Evolutionary conservation across 2,113 vertebrate genomes (phyloP), one percentile per base, ranked within the genome.

Genomic region (Barbus barbus): DNA sequence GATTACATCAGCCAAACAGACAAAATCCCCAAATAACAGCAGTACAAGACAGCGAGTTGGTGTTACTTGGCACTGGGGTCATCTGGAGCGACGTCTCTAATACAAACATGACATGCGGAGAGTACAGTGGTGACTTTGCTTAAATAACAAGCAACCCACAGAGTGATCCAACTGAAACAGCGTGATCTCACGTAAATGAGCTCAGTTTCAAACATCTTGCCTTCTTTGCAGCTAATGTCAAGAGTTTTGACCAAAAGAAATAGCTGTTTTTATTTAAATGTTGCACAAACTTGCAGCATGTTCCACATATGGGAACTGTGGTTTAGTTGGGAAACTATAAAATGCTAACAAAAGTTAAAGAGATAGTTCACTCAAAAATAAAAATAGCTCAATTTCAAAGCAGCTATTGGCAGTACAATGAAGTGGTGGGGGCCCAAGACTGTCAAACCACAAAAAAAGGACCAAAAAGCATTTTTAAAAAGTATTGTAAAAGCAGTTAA

Each of bases 31-130:
- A 41, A 72, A 72, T 44, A 72, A 24, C 22, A 24, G 22, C 22
- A 5, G 36, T 72, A 44, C 36, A 72, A 73, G n/a, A 58, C 75
- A 60, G 75, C 51, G 12, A 58, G 75, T 60, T 78, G 53, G 38
- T 73, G 71, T 73, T 60, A 60, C 53, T 78, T 78, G 75, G 53
- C 75, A 60, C 53, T 38, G 18, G 13, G 53, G 86, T 69, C 88
- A 90, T 78, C 84, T 69, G 71, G 41, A 84, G 31, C 11, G 56
- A 38, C 31, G 61, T 78, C 53, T 78, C 20, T 9, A 61, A 88
- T 88, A 88, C 77, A 90, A 84, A 90, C 83, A 71, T 53, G 53
- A 33, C 61, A 65, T n/a, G 82, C 81, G 67, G 65, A 86, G 71
- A 83, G 69, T 53, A 20, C 63, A 51, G 48, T 48, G 80, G 74